Percentiles rank a stretch among this genome's conserved stretches.
Evolutionary conservation across 2,113 vertebrate species (phyloP).

Genomic region (Phodopus roborovskii): DNA sequence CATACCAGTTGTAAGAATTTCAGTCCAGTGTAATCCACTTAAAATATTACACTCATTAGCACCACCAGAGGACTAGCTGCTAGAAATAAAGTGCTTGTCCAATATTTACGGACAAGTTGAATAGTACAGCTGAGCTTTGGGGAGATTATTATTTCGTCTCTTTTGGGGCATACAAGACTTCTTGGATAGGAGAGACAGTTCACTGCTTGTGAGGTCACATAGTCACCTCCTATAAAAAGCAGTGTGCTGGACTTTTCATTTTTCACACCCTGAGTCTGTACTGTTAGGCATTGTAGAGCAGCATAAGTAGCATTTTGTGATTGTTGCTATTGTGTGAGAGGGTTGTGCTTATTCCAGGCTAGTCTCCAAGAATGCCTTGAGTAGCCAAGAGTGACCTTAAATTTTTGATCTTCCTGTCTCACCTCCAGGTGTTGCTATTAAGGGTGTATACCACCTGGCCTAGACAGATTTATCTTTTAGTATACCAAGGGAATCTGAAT

Average conservation of each 20-base stretch:
- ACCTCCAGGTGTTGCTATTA: not conserved
- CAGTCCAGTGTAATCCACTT: conserved; percentile 22
- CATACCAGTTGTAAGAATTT: not conserved
- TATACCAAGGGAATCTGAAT: conserved; percentile 18
- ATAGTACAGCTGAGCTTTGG: conserved; percentile 62
- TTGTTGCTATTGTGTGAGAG: not conserved
- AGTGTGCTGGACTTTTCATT: conserved; percentile 27
- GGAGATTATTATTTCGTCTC: conserved; percentile 54
- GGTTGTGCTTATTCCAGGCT: not conserved
- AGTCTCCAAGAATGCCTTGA: not conserved
- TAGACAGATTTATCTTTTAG: not conserved
- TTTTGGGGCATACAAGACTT: conserved; percentile 18
- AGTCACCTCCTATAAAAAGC: not conserved
- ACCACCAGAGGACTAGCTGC: conserved; percentile 14
- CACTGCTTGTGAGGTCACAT: not conserved
- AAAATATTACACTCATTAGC: conserved; percentile 34
- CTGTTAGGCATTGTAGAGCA: not conserved
- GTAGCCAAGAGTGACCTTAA: not conserved
- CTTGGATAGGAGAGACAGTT: conserved; percentile 43
- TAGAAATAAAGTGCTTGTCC: conserved; percentile 44
- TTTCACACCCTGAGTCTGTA: not conserved
- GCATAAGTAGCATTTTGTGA: not conserved
- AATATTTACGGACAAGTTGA: conserved; percentile 43
- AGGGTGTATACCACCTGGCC: not conserved
- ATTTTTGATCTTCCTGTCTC: not conserved